Evolutionary conservation across 2,797 vertebrate species (phyloP).

Genomic region (Falco biarmicus): DNA sequence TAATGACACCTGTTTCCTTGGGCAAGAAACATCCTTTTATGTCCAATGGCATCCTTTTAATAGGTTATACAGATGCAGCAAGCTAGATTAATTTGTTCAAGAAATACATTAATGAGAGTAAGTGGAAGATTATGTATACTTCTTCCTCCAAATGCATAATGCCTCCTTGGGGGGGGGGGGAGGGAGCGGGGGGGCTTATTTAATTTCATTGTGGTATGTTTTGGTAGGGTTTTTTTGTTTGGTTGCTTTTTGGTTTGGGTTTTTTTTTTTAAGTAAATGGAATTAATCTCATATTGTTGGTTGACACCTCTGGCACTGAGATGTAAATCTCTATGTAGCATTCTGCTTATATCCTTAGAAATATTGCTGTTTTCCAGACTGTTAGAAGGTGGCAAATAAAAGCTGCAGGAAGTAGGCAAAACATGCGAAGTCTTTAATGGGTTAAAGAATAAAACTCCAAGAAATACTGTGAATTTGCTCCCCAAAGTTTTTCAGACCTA

Average conservation of each 20-base stretch:
- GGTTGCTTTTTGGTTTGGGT: not conserved
- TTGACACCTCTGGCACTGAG: not conserved
- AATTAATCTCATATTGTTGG: fast-evolving
- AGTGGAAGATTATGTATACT: not conserved
- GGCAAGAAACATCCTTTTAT: not conserved
- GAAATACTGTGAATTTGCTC: conserved; percentile 22
- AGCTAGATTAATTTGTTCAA: not conserved
- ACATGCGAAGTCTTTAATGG: not conserved
- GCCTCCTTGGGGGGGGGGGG: not conserved
- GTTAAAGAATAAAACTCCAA: not conserved
- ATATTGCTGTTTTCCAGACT: not conserved
- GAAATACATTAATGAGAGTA: not conserved
- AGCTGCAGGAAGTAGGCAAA: not conserved
- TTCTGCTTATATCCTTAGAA: not conserved
- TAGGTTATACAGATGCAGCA: not conserved
- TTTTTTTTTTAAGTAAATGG: not conserved
- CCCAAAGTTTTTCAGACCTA: conserved; percentile 49
- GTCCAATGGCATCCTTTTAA: not conserved
- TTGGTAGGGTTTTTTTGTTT: not conserved
- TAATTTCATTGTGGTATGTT: not conserved
- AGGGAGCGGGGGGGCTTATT: not conserved
- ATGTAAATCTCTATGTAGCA: too few relatives aligned
- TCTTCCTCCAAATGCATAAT: not conserved
- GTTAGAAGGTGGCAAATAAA: not conserved
- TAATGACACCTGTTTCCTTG: not conserved